Evolutionary conservation across 2,888 invertebrate genomes (phyloP).

Genomic region (Drosophila prostipennis): DNA sequence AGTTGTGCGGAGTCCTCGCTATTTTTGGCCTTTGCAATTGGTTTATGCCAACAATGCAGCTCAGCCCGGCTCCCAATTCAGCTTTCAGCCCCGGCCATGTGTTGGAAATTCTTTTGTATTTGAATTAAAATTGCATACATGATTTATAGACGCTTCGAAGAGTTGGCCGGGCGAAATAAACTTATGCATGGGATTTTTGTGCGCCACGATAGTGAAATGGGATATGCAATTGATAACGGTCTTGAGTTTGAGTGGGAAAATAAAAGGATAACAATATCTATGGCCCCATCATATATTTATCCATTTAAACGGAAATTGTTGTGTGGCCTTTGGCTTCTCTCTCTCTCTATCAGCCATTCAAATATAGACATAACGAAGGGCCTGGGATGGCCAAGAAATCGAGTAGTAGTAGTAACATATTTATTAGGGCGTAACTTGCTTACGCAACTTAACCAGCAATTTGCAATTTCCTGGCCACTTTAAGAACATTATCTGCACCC

Average conservation of each 20-base stretch:
- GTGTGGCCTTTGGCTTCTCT: background rate
- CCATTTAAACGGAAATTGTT: background rate
- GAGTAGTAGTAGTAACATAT: slow-evolving; percentile 30
- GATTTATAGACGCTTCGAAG: slow-evolving; percentile 68
- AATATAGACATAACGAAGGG: slow-evolving; percentile 60
- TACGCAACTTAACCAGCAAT: slow-evolving; percentile 61
- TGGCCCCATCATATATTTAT: too few relatives aligned
- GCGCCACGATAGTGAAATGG: slow-evolving; percentile 46
- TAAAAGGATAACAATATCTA: too few relatives aligned
- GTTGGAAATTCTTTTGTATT: slow-evolving; percentile 73
- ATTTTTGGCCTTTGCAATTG: slow-evolving; percentile 77
- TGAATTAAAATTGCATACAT: slow-evolving; percentile 77
- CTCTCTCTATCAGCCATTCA: slow-evolving; percentile 20
- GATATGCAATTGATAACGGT: slow-evolving; percentile 22
- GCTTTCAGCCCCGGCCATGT: slow-evolving; percentile 8
- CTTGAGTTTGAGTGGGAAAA: slow-evolving; percentile 11
- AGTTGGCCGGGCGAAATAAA: slow-evolving; percentile 59
- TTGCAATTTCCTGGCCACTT: slow-evolving; percentile 73
- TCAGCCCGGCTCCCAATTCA: background rate
- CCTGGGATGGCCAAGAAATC: slow-evolving; percentile 31
- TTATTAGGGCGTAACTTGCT: slow-evolving; percentile 23
- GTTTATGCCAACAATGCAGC: slow-evolving; percentile 75
- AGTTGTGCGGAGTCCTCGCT: slow-evolving; percentile 67
- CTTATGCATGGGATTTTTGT: slow-evolving; percentile 67
- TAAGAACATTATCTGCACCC: slow-evolving; percentile 24